phyloP scores from a whole-genome alignment of 2,113 vertebrate genomes.

The Sakesphorus luctuosus region DNA sequence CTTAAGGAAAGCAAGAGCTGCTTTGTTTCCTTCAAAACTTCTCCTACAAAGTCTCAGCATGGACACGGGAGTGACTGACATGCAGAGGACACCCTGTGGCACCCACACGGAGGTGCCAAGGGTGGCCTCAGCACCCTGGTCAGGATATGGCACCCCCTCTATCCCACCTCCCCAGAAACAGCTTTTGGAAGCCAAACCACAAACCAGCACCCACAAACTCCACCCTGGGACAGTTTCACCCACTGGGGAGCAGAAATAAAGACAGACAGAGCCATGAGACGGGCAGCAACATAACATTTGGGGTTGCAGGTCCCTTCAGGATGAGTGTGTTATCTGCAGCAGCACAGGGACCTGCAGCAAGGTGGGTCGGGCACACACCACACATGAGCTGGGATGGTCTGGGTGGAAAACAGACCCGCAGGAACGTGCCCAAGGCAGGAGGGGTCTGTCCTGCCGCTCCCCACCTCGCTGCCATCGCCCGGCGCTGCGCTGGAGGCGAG shows the following conservation, averaged over 20 bases:
- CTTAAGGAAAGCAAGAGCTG: neutral
- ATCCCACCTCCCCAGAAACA: rapidly evolving
- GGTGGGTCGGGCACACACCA: rapidly evolving
- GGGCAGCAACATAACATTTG: too few species aligned
- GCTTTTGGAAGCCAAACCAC: too few species aligned
- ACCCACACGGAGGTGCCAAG: rapidly evolving
- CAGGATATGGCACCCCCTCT: neutral
- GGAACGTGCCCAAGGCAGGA: neutral
- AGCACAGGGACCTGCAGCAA: rapidly evolving
- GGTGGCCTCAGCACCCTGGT: neutral
- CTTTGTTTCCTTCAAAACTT: neutral
- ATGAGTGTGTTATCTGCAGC: neutral
- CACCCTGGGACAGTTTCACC: rapidly evolving
- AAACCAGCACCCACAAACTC: rapidly evolving
- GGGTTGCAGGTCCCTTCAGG: neutral
- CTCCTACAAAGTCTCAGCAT: neutral
- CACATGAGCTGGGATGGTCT: rapidly evolving
- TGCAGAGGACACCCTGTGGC: rapidly evolving
- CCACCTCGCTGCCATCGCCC: neutral
- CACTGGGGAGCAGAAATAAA: neutral
- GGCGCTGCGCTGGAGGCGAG: neutral
- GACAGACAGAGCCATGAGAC: neutral
- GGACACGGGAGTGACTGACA: rapidly evolving
- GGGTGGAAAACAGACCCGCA: rapidly evolving
- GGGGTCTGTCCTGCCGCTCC: neutral